Evolutionary conservation across 2,113 vertebrate species (phyloP), one percentile per base, ranked within the genome.

Genomic region (Stictonetta naevosa): DNA sequence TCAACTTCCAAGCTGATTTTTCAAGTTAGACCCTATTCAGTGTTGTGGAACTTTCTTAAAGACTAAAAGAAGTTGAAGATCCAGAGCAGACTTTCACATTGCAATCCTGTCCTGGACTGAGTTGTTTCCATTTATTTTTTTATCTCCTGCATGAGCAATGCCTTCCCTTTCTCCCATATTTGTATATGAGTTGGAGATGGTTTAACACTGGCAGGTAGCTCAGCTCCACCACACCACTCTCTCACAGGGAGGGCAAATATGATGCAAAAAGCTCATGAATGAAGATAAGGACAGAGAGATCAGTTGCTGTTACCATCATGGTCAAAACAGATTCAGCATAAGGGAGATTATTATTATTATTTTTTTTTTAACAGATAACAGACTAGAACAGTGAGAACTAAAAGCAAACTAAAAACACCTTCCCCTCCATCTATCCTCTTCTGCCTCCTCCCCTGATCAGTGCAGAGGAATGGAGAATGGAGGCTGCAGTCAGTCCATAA

Each of bases 71-170:
- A 68, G 19, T 34, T 56, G 23, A 72, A 53, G 40, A 44, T 13
- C 44, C 29, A 50, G 20, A 83, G 26, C 29, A 59, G 0, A 1
- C 6, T 71, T 86, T 42, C 46, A 55, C 8, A 7, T 55, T 71
- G 25, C 34, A 81, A 48, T 78, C 29, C 10, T 68, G 5, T 52
- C 8, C 34, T 36, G 23, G 8, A 48, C 34, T 71, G 34, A 66
- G 23, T 53, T 38, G 5, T 4, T 80, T 77, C 15, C 13, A 38
- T 18, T 26, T 60, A 56, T 11, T 72, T 76, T 76, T 16, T 5
- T 58, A 5, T 31, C 68, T 73, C n/a, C 11, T 53, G 2, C 0
- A 0, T 40, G 3, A 85, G 19, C 8, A 42, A 8, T 26, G 10
- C 11, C 13, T 79, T 75, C 11, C 8, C 8, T 86, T 48, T 44